Percentiles rank a stretch among this genome's conserved stretches.
Evolutionary conservation across 2,113 vertebrate genomes (phyloP).

Genomic region (Herpailurus yagouaroundi): DNA sequence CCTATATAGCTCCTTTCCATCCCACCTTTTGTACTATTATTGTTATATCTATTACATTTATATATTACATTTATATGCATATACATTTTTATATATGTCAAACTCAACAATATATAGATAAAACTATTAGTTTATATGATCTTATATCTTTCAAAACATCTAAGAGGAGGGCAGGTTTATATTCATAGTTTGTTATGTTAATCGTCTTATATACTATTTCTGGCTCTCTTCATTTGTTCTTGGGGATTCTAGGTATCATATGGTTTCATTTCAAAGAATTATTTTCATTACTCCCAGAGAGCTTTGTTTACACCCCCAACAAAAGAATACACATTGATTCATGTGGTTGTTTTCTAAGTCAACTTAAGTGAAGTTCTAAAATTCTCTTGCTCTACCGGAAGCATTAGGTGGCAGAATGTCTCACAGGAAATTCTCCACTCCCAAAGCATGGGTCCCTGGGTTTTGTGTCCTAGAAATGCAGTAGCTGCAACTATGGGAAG

Average conservation of each 20-base stretch:
- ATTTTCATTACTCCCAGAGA: not conserved
- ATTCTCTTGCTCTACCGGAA: not conserved
- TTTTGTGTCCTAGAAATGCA: conserved; percentile 94
- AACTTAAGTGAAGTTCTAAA: not conserved
- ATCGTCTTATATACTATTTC: not conserved
- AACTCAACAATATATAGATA: not conserved
- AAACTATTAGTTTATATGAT: not conserved
- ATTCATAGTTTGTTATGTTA: conserved; percentile 11
- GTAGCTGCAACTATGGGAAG: conserved; percentile 91
- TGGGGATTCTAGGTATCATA: not conserved
- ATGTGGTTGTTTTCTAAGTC: not conserved
- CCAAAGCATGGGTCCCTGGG: conserved; percentile 93
- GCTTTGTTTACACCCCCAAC: not conserved
- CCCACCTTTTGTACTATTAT: not conserved
- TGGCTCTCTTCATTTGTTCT: not conserved
- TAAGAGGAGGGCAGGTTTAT: not conserved
- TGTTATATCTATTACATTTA: not conserved
- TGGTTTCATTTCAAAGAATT: not conserved
- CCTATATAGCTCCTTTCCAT: not conserved
- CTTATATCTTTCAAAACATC: not conserved
- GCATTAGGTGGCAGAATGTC: conserved; percentile 79
- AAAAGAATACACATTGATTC: not conserved
- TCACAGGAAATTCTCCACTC: conserved; percentile 95
- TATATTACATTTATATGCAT: not conserved
- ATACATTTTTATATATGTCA: not conserved